Percentiles rank a stretch among this genome's conserved stretches.
These are phyloP conservation scores for Aphidius gifuensis DNA, from an alignment of 1,140 invertebrate species.

Conservation along the genomic window DNA sequence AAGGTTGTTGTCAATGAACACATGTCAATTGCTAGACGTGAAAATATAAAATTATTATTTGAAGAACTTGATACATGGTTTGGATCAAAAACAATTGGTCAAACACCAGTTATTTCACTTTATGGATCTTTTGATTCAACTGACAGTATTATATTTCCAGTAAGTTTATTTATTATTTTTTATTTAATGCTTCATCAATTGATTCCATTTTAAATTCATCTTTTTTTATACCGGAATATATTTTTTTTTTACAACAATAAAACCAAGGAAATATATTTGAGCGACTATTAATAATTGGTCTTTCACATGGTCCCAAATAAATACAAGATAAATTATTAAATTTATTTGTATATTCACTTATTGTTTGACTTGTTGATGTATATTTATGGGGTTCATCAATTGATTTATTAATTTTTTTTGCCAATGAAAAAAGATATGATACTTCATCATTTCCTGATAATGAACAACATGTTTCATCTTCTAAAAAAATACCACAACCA, in stretches of 20 bases:
- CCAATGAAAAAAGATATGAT: conserved; percentile 31
- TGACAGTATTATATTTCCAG: conserved; percentile 66
- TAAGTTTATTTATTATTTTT: conserved; percentile 33
- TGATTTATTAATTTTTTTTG: conserved; percentile 24
- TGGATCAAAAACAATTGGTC: conserved; percentile 60
- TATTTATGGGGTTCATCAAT: conserved; percentile 12
- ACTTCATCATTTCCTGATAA: conserved; percentile 31
- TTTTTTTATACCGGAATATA: conserved; percentile 30
- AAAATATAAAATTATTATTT: conserved; percentile 66
- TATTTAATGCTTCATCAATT: conserved; percentile 30
- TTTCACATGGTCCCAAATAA: conserved; percentile 23
- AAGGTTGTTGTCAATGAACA: conserved; percentile 61
- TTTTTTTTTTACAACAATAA: conserved; percentile 26
- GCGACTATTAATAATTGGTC: conserved; percentile 26
- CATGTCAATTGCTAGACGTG: conserved; percentile 53
- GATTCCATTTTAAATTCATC: conserved; percentile 23
- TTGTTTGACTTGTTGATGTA: too few relatives aligned
- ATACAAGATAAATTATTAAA: conserved; percentile 25
- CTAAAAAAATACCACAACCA: conserved; percentile 35
- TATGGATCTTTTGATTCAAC: conserved; percentile 64
- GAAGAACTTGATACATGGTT: conserved; percentile 66
- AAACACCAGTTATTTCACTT: conserved; percentile 62
- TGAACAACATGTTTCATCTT: conserved; percentile 26
- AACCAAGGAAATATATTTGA: conserved; percentile 35
- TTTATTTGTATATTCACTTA: too few relatives aligned